These are phyloP conservation scores for Bettongia penicillata DNA, from an alignment of 2,113 vertebrate species.

Conservation along the genomic window DNA sequence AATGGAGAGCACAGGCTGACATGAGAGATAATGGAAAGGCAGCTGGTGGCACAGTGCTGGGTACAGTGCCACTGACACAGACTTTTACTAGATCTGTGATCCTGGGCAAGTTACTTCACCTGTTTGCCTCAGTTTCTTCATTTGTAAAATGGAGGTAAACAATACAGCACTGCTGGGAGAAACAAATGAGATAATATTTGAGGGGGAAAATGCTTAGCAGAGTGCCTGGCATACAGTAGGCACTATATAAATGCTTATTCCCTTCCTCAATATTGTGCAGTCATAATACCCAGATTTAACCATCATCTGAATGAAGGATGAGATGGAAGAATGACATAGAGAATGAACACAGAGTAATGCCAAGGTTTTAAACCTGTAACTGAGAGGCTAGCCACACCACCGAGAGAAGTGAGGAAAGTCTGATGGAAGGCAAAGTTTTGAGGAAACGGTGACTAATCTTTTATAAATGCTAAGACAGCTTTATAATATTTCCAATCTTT, in stretches of 20 bases:
- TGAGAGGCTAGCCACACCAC: background rate
- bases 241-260: background rate
- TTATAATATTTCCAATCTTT: background rate
- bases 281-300: background rate
- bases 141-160: background rate
- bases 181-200: background rate
- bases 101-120: background rate
- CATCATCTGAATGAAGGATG: background rate
- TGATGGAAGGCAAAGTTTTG: background rate
- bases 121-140: background rate
- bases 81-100: background rate
- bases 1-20: background rate
- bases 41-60: background rate
- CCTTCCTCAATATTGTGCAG: background rate
- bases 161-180: background rate
- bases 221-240: background rate
- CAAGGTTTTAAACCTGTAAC: background rate
- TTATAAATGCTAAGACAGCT: background rate
- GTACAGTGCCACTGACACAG: background rate
- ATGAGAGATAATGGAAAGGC: background rate
- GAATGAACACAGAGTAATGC: background rate
- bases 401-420: background rate
- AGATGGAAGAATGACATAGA: background rate
- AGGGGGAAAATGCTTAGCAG: background rate
- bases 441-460: background rate